Evolutionary conservation across 2,888 invertebrate genomes (phyloP), one percentile per base, ranked within the genome.

Genomic region (Girardia tigrina): DNA sequence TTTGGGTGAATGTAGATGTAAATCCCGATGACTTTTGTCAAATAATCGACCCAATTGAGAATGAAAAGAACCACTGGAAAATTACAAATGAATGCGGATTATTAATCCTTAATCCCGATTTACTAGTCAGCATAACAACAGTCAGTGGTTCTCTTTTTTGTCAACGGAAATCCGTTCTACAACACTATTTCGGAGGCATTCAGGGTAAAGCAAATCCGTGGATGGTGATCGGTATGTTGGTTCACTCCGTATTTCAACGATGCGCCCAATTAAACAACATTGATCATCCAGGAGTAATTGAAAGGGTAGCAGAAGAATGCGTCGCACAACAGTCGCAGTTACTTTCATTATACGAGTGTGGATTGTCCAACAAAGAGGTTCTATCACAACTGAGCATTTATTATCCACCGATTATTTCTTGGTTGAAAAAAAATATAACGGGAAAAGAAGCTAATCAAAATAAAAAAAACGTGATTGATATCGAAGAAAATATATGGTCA

Each of bases 401-500:
- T n/a, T n/a, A n/a, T n/a, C n/a, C n/a, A n/a, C n/a, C n/a, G n/a
- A n/a, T n/a, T n/a, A n/a, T n/a, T n/a, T n/a, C n/a, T n/a, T n/a
- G n/a, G n/a, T n/a, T n/a, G n/a, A n/a, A n/a, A n/a, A n/a, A n/a
- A n/a, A n/a, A n/a, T n/a, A n/a, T n/a, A n/a, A n/a, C n/a, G n/a
- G n/a, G n/a, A n/a, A n/a, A n/a, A n/a, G n/a, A n/a, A n/a, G 36
- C 36, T 16, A 36, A 36, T 36, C 36, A 16, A 16, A 36, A 36
- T 12, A 16, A 8, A 16, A 36, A 12, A 8, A 36, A 16, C 36
- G 36, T 95, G 56, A 85, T 88, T 76, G 95, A 97, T 81, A 94
- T 97, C 78, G 97, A 98, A 86, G 95, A 97, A 83, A 94, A 91
- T 82, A 87, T 95, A 42, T 95, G 94, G 90, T 73, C 12, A 6